These are phyloP conservation scores for Limnephilus marmoratus DNA, from an alignment of 2,888 invertebrate species.

Conservation along the genomic window DNA sequence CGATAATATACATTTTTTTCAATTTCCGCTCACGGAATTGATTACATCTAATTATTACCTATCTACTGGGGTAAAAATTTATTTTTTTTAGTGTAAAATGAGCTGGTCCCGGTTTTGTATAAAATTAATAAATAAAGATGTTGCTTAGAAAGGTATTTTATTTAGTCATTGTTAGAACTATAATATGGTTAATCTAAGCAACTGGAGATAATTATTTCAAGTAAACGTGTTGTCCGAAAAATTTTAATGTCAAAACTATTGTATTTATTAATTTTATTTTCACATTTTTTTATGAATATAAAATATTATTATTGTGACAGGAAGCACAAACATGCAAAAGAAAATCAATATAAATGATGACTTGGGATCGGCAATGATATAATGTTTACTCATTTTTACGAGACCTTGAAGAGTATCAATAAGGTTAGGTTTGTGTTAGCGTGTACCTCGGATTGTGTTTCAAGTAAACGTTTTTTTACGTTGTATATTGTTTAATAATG, in stretches of 20 bases:
- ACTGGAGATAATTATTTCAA: no score
- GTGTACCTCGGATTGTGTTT: neutral
- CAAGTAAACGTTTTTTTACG: neutral
- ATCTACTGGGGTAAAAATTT: no score
- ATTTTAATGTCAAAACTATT: neutral
- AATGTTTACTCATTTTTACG: neutral
- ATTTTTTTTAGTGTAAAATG: no score
- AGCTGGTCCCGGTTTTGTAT: no score
- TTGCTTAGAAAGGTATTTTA: neutral
- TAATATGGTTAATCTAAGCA: no score
- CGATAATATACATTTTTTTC: no score
- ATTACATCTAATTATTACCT: no score
- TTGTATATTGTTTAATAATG: neutral
- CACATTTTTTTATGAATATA: neutral
- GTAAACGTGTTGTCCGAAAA: neutral
- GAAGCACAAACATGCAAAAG: neutral
- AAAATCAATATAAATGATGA: neutral
- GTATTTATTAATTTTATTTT: neutral
- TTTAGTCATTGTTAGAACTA: no score
- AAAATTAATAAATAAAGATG: neutral
- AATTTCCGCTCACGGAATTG: no score
- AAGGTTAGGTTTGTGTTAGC: constrained; percentile 1
- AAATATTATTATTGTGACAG: neutral
- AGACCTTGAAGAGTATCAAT: constrained; percentile 13
- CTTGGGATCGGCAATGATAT: neutral